Conservation (phyloP, 2,888 invertebrate species). For the Microplitis deprimator region DNA sequence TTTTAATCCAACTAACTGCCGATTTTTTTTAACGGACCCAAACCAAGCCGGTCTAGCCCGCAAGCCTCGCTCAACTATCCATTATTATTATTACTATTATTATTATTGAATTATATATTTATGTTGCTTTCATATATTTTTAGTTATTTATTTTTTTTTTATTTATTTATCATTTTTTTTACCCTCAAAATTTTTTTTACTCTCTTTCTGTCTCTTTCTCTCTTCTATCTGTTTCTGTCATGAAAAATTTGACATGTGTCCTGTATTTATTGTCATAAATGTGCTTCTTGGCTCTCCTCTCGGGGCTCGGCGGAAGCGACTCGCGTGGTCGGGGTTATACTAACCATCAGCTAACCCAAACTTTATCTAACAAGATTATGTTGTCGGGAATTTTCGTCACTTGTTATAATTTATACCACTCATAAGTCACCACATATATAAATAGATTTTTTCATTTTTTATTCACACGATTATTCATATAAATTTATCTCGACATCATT, state of each 20-base stretch:
- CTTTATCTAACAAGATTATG: slow-evolving; percentile 57
- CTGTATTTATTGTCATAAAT: slow-evolving; percentile 45
- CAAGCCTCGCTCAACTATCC: slow-evolving; percentile 33
- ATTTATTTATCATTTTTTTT: neutral
- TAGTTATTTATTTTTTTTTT: neutral
- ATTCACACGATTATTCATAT: neutral
- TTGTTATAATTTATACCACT: neutral
- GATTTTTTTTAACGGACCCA: slow-evolving; percentile 41
- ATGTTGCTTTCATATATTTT: too few species aligned
- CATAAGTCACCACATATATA: neutral
- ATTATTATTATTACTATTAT: too few species aligned
- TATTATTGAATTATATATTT: too few species aligned
- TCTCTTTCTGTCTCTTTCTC: slow-evolving; percentile 6
- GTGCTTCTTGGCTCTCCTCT: slow-evolving; percentile 71
- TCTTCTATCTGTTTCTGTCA: neutral
- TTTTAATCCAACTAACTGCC: slow-evolving; percentile 49
- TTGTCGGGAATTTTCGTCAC: slow-evolving; percentile 38
- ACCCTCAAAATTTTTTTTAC: slow-evolving; percentile 12
- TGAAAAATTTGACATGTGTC: too few species aligned
- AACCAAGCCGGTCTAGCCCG: slow-evolving; percentile 36
- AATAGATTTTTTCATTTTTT: neutral
- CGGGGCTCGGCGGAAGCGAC: slow-evolving; percentile 72
- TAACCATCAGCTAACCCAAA: slow-evolving; percentile 65
- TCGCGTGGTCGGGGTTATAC: slow-evolving; percentile 67
- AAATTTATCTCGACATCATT: neutral